A percentile compares a stretch with the other conserved stretches of the same genome.
These are phyloP conservation scores for Alaudala cheleensis DNA, from an alignment of 2,113 vertebrate genomes.

Conservation along the genomic window DNA sequence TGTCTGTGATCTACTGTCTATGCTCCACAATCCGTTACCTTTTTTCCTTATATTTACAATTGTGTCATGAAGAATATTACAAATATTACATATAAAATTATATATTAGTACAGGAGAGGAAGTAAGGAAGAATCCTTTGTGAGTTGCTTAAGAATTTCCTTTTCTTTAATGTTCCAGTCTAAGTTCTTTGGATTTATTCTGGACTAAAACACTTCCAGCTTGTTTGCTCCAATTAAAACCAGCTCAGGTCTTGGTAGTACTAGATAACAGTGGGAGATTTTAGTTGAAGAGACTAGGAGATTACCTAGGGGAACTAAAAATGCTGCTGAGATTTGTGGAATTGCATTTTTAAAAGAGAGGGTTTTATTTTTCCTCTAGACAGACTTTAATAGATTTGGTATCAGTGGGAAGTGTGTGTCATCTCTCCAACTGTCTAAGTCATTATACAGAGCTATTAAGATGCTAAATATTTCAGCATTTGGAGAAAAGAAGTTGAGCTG, in stretches of 20 bases:
- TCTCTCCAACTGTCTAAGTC: neutral
- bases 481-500: neutral
- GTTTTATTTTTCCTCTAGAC: neutral
- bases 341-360: neutral
- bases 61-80: neutral
- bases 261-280: neutral
- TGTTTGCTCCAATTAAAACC: neutral
- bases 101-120: neutral
- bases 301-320: neutral
- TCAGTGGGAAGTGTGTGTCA: neutral
- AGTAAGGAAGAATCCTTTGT: neutral
- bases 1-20: neutral
- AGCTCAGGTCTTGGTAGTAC: neutral
- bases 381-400: neutral
- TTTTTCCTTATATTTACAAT: neutral
- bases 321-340: neutral
- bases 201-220: neutral
- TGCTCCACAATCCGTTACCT: neutral
- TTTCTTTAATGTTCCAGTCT: neutral
- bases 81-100: neutral
- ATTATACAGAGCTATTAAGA: neutral
- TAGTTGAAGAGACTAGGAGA: neutral
- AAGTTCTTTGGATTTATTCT: neutral
- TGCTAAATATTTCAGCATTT: neutral
- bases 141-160: neutral